Conservation (phyloP, 2,797 vertebrate genomes). For the Tiaroga cobitis region DNA sequence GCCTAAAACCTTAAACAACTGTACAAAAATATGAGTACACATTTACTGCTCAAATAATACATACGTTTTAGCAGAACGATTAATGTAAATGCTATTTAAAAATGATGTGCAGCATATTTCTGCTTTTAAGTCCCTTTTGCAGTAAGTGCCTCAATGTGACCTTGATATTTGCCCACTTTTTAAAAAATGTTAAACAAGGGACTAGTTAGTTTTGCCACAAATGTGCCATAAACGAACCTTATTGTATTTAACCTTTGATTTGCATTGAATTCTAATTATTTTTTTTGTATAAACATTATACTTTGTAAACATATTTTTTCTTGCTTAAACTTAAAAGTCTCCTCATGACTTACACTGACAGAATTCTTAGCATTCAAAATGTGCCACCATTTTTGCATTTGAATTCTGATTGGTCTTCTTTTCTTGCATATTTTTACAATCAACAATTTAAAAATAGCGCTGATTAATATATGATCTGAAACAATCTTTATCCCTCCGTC, state of each 20-base stretch:
- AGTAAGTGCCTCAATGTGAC: not conserved
- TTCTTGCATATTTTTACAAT: conserved; percentile 22
- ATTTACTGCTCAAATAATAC: not conserved
- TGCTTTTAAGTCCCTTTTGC: not conserved
- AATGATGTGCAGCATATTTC: not conserved
- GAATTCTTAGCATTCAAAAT: not conserved
- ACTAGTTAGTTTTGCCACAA: not conserved
- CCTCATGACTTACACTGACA: not conserved
- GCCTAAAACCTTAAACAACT: not conserved
- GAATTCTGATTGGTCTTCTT: not conserved
- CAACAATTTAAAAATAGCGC: conserved; percentile 8
- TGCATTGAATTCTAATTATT: not conserved
- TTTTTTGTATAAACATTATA: too few relatives aligned
- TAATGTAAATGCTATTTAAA: not conserved
- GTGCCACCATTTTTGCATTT: not conserved
- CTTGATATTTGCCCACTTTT: not conserved
- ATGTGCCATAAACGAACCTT: not conserved
- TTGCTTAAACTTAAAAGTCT: not conserved
- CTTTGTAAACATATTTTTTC: not conserved
- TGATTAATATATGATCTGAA: not conserved
- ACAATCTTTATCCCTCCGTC: not conserved
- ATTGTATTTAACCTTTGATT: not conserved
- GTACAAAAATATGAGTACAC: not conserved
- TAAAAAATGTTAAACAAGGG: not conserved
- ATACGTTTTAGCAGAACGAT: not conserved